Percentiles rank a stretch among this genome's conserved stretches.
Evolutionary conservation across 2,888 invertebrate species (phyloP).

Genomic region (Drosophila setosimentum): DNA sequence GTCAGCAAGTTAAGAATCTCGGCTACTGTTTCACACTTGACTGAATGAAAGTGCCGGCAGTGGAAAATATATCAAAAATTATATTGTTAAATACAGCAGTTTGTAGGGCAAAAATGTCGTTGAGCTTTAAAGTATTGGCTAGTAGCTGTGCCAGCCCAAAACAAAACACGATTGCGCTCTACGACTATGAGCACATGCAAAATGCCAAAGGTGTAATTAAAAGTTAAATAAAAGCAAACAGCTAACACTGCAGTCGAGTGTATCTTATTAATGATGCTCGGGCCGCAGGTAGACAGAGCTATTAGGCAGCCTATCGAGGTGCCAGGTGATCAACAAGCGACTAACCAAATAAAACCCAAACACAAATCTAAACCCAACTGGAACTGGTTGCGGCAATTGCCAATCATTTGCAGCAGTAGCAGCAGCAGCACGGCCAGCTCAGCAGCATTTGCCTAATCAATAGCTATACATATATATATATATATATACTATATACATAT

Average conservation of each 20-base stretch:
- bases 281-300: slow-evolving; percentile 57
- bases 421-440: slow-evolving; percentile 4
- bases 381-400: slow-evolving; percentile 72
- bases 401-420: slow-evolving; percentile 50
- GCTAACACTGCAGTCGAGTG: slow-evolving; percentile 32
- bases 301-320: slow-evolving; percentile 56
- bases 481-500: slow-evolving; percentile 2
- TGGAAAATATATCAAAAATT: not conserved
- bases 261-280: slow-evolving; percentile 70
- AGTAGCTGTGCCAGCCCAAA: slow-evolving; percentile 11
- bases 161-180: slow-evolving; percentile 7
- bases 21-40: slow-evolving; percentile 38
- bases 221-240: slow-evolving; percentile 64
- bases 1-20: slow-evolving; percentile 36
- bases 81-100: slow-evolving; percentile 16
- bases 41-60: slow-evolving; percentile 47
- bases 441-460: slow-evolving; percentile 57
- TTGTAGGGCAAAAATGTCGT: slow-evolving; percentile 13
- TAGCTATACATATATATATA: slow-evolving; percentile 29
- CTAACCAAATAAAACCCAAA: slow-evolving; percentile 27
- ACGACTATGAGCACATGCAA: slow-evolving; percentile 45
- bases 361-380: slow-evolving; percentile 47
- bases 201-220: slow-evolving; percentile 80
- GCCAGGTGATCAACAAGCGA: slow-evolving; percentile 23
- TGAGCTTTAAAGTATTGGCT: not conserved